Conservation (phyloP, 1,140 invertebrate genomes). For the Portunus trituberculatus region DNA sequence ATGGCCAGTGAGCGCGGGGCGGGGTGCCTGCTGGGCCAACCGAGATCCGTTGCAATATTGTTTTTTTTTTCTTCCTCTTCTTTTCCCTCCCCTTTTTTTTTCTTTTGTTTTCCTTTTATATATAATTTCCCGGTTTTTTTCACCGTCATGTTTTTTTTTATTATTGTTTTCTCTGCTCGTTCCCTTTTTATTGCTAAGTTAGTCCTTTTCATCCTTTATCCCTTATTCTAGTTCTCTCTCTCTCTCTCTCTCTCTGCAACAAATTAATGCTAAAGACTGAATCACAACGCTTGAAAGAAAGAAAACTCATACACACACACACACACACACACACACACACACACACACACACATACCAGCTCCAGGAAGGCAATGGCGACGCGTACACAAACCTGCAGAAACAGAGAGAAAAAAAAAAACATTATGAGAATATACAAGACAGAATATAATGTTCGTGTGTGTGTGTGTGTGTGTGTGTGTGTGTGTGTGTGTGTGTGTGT, state of each 20-base stretch:
- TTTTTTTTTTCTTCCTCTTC: too few species aligned
- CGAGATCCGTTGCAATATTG: too few species aligned
- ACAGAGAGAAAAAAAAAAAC: not conserved
- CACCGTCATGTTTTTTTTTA: too few species aligned
- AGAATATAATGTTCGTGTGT: not conserved
- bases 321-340: slow-evolving; percentile 12
- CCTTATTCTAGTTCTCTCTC: too few species aligned
- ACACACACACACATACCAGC: not conserved
- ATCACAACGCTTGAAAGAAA: not conserved
- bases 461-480: slow-evolving; percentile 6
- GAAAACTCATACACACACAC: not conserved
- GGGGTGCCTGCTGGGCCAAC: not conserved
- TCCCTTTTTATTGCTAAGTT: too few species aligned
- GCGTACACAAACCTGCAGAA: not conserved
- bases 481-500: slow-evolving; percentile 20
- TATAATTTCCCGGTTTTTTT: too few species aligned
- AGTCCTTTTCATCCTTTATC: too few species aligned
- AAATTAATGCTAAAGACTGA: too few species aligned
- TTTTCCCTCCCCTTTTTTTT: too few species aligned
- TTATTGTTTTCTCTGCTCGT: too few species aligned
- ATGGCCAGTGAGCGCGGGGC: not conserved
- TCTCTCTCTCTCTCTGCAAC: too few species aligned
- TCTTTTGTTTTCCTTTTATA: too few species aligned
- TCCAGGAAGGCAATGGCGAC: not conserved
- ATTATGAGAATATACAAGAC: not conserved